A percentile compares a stretch with the other conserved stretches of the same genome.
phyloP scores from a whole-genome alignment of 2,113 vertebrate species.

The Eulemur rufifrons region DNA sequence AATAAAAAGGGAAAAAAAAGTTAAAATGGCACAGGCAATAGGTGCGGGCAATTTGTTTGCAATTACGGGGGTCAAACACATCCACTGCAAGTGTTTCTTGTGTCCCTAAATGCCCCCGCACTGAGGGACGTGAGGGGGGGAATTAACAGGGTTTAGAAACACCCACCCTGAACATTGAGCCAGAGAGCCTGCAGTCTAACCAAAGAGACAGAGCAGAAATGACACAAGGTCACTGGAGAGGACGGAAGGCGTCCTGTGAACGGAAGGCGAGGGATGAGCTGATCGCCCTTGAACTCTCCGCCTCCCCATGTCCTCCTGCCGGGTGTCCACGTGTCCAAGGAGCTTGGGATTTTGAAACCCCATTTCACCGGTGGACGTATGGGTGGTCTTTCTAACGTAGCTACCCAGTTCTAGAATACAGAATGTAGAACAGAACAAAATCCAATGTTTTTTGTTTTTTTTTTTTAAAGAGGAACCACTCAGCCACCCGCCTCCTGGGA shows the following conservation, averaged over 20 bases:
- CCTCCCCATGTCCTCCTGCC: background rate
- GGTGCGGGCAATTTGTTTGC: background rate
- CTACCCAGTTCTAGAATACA: constrained; percentile 57
- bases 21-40: background rate
- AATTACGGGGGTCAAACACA: background rate
- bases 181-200: background rate
- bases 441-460: constrained; percentile 17
- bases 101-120: background rate
- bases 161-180: background rate
- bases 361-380: background rate
- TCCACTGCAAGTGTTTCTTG: background rate
- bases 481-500: constrained; percentile 47
- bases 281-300: background rate
- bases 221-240: background rate
- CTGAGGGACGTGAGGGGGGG: background rate
- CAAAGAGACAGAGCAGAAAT: background rate
- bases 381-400: background rate
- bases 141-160: background rate
- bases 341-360: background rate
- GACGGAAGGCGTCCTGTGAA: background rate
- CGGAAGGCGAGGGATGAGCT: background rate
- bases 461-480: constrained; percentile 8
- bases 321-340: background rate
- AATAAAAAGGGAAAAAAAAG: background rate
- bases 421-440: constrained; percentile 42